Conservation (phyloP, 2,113 vertebrate genomes). For the Ceratotherium simum region DNA sequence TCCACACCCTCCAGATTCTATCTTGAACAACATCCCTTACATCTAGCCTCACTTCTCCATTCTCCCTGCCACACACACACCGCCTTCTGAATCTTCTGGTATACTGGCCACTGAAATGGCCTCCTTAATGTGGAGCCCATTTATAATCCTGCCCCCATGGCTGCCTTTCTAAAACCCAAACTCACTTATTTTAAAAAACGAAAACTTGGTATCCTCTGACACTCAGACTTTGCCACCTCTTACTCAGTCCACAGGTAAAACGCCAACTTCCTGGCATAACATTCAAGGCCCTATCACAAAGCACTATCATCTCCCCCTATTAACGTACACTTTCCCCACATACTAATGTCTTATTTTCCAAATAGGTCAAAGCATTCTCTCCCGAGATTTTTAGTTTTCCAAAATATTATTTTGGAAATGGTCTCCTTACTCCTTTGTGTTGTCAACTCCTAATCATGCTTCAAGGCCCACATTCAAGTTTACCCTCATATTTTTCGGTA, state of each 20-base stretch:
- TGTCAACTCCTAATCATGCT: not conserved
- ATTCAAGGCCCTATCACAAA: not conserved
- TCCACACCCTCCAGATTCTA: not conserved
- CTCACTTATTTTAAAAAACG: not conserved
- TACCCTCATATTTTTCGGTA: not conserved
- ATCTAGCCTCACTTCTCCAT: not conserved
- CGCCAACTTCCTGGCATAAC: not conserved
- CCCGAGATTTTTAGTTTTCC: not conserved
- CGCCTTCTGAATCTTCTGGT: not conserved
- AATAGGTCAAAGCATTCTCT: not conserved
- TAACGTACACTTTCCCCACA: no score
- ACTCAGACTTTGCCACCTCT: not conserved
- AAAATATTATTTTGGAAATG: not conserved
- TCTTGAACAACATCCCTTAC: not conserved
- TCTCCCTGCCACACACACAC: not conserved
- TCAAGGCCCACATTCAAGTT: not conserved
- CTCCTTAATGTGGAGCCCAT: not conserved
- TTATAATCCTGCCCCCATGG: not conserved
- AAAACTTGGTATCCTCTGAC: not conserved
- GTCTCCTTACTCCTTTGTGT: not conserved
- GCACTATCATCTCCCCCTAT: not conserved
- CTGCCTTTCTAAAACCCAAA: not conserved
- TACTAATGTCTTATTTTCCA: not conserved
- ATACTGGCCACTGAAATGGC: not conserved
- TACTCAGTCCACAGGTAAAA: not conserved